Percentiles rank a stretch among this genome's conserved stretches.
phyloP scores from a whole-genome alignment of 2,113 vertebrate genomes.

The Girardinichthys multiradiatus region DNA sequence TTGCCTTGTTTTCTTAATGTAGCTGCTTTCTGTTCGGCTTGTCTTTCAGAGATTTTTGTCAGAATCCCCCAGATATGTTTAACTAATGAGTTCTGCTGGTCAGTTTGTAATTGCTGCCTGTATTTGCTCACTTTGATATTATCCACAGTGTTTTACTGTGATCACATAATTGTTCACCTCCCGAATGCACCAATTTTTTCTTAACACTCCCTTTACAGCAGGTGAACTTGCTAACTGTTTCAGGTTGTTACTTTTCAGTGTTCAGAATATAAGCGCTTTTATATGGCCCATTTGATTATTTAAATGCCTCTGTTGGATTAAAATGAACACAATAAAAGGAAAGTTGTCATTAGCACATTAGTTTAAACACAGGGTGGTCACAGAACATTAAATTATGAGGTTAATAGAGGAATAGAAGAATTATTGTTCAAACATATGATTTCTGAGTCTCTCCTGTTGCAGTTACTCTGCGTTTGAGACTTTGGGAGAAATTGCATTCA shows the following conservation, averaged over 20 bases:
- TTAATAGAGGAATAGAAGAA: constrained; percentile 29
- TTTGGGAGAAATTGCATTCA: too few relatives aligned
- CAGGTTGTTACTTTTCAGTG: constrained; percentile 51
- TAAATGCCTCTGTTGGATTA: constrained; percentile 52
- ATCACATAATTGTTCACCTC: constrained; percentile 43
- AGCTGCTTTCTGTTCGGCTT: constrained; percentile 35
- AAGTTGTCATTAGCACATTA: constrained; percentile 78
- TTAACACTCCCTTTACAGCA: not conserved
- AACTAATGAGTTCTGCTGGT: constrained; percentile 15
- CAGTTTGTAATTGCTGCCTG: constrained; percentile 13
- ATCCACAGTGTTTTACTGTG: not conserved
- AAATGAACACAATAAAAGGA: constrained; percentile 60
- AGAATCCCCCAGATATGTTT: constrained; percentile 27
- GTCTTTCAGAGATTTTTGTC: constrained; percentile 6
- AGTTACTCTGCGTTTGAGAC: too few relatives aligned
- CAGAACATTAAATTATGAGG: constrained; percentile 61
- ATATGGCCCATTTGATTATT: constrained; percentile 57
- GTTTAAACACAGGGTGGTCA: constrained; percentile 73
- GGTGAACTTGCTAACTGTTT: constrained; percentile 18
- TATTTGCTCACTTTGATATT: constrained; percentile 18
- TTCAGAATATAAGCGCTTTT: constrained; percentile 60
- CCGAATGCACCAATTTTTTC: not conserved
- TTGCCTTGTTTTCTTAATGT: constrained; percentile 48
- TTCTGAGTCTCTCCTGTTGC: not conserved
- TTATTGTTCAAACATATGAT: not conserved